Evolutionary conservation across 2,797 vertebrate species (phyloP), one percentile per base, ranked within the genome.

Genomic region (Macropodus opercularis): DNA sequence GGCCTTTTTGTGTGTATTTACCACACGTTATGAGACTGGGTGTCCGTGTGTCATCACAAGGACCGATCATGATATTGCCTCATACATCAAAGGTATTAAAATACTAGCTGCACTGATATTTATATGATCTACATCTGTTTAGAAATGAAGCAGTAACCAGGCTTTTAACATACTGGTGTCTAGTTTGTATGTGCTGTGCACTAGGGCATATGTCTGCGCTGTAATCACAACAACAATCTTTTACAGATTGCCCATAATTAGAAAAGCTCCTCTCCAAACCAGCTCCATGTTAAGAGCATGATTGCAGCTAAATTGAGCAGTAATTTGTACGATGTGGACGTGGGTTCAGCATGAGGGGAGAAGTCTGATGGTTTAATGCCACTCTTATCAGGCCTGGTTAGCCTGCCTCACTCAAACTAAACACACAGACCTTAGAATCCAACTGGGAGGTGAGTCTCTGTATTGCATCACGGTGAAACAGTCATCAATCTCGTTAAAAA

Each of bases 181-280:
- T 80, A 70, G 64, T 88, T 82, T 88, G 71, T 82, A 77, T 81
- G 78, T 84, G 51, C 49, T 82, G 65, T 72, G 77, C 63, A 72
- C 73, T 63, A 3, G 70, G 77, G 81, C 83, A 81, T 86, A 86
- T 81, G 81, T 84, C 82, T 88, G 83, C 72, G 74, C 77, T 67
- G 79, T 86, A 89, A 89, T 91, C 87, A 91, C 84, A 89, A 90
- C 86, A 90, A 87, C 83, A 89, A 89, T 89, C 83, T 89, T 87
- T 90, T 87, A 87, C 86, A 90, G 89, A 90, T 88, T 88, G 88
- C 80, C 85, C 86, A 85, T 91, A 90, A 91, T 91, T 92, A 91
- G 86, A 87, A 87, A 89, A 89, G 87, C 90, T 81, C 87, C 79
- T 86, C 86, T 86, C 83, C 81, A 88, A 90, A 90, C 84, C 86